Evolutionary conservation across 2,113 vertebrate genomes (phyloP).

Genomic region (Cebus imitator): DNA sequence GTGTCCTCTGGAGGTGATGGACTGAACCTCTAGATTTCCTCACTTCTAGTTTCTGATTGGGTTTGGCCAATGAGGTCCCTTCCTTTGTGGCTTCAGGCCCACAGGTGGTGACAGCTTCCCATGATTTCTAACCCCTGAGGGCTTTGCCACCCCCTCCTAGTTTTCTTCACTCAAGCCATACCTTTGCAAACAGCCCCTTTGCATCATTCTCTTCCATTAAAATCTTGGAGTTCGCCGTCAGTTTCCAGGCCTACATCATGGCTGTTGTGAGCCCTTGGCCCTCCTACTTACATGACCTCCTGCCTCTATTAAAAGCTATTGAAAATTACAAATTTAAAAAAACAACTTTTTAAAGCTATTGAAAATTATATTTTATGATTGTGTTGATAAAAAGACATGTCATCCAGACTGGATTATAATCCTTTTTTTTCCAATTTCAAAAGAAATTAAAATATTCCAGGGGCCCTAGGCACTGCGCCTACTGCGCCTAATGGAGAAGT

Average conservation of each 20-base stretch:
- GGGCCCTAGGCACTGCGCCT: neutral
- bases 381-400: neutral
- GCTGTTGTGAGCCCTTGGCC: neutral
- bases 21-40: neutral
- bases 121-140: rapidly evolving
- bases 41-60: neutral
- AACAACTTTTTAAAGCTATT: neutral
- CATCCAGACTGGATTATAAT: neutral
- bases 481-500: neutral
- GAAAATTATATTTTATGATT: neutral
- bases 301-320: neutral
- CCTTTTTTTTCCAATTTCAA: conserved; percentile 8
- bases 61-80: neutral
- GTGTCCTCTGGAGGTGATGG: neutral
- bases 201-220: neutral
- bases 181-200: neutral
- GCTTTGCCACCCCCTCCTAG: neutral
- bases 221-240: neutral
- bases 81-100: neutral
- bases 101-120: neutral
- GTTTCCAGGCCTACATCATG: neutral
- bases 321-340: neutral
- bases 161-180: neutral
- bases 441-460: neutral
- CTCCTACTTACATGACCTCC: neutral